Evolutionary conservation across 2,888 invertebrate genomes (phyloP), one percentile per base, ranked within the genome.

Genomic region (Galerucella pusilla): DNA sequence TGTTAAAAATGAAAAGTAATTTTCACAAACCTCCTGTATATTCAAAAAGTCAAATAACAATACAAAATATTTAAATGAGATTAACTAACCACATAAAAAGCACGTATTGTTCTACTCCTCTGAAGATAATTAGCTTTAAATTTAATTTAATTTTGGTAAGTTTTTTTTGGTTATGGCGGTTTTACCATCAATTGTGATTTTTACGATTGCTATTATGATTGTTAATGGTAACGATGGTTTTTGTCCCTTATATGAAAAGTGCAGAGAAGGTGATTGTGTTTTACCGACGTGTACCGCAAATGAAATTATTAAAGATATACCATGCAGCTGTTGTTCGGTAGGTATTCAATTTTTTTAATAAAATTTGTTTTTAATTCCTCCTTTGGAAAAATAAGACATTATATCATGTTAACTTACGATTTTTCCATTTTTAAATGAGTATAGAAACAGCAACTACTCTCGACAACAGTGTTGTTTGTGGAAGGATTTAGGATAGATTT

Each of bases 321-420:
- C 66, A 14, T 66, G 66, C 52, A 66, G 66, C 12, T 68, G 68
- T 59, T 68, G 68, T 25, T 42, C 59, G 11, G 59, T 49, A 35
- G 28, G 68, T 59, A 20, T 59, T 2, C 16, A 20, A 7, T 57
- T 20, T 54, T 16, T 54, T 54, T 1, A 35, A 35, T 35, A 35
- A 35, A 5, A 35, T 35, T 35, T 35, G 35, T 35, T 35, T 7
- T 6, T 35, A 7, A 35, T 5, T 28, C 3, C 2, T 28, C 5
- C 28, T 4, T 28, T 5, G 28, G 28, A 28, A 28, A 28, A 28
- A 28, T 28, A 28, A 35, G 7, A 35, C 6, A 35, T 35, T 4
- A 35, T 35, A 2, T 4, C 35, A 35, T 35, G 35, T 35, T 7
- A 35, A 35, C 6, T 1, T 35, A 7, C 35, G 1, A 35, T 35